Evolutionary conservation across 1,140 invertebrate genomes (phyloP), one percentile per base, ranked within the genome.

Genomic region (Drusus annulatus): DNA sequence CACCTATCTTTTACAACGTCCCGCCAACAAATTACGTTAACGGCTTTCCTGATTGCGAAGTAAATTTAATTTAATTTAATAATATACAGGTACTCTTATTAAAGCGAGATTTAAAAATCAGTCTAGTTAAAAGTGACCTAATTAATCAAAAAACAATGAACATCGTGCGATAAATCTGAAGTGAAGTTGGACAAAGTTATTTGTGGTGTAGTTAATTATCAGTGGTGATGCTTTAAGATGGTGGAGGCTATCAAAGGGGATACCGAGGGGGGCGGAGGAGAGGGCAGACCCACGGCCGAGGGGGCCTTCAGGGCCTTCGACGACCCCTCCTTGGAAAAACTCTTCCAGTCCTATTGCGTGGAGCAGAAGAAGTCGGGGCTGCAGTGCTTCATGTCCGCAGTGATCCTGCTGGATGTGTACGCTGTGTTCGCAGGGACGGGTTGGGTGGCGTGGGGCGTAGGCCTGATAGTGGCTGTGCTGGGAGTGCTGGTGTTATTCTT

Each of bases 361-460:
- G 92, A 94, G 80, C 94, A 96, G 85, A 92, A 94, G 78, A 92
- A 94, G 65, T 91, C 93, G 31, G 94, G 94, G n/a, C 87, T 96
- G n/a, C 92, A 93, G 82, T 94, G 94, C 84, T 94, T 96, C 85
- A 88, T 96, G 0, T 86, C 92, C 15, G 91, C 93, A 0, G 82
- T 76, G 3, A 36, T 78, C 2, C 85, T 95, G 16, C 93, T 94
- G 84, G 93, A 94, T 81, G 85, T 91, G 3, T 95, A 93, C 86
- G 92, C 91, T 74, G 86, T 93, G 91, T 91, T 82, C 91, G 93
- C 81, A 89, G 92, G 84, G 87, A 90, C 83, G 52, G 88, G n/a
- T 68, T 87, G 16, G 89, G n/a, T 71, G 17, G 76, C 31, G 31
- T 60, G 75, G 69, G 45, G 91, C 89, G 16, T 81, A 89, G 15